These are phyloP conservation scores for Phrynocephalus versicolor DNA, from an alignment of 2,113 vertebrate species.

Conservation along the genomic window DNA sequence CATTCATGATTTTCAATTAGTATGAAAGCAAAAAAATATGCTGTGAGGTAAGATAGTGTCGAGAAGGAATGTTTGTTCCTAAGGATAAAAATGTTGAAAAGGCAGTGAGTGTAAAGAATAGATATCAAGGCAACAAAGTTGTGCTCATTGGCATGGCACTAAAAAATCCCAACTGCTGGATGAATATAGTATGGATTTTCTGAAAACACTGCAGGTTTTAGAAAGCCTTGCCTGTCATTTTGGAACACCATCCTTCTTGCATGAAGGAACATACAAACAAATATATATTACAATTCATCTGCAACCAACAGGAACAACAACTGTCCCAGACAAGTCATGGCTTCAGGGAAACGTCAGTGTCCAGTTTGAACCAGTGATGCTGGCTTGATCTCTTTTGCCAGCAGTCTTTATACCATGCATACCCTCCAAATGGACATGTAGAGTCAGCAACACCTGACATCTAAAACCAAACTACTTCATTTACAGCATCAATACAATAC, in stretches of 20 bases:
- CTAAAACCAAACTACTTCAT: too few species aligned
- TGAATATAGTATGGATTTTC: background rate
- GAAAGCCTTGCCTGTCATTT: background rate
- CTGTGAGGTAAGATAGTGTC: background rate
- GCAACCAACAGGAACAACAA: too few species aligned
- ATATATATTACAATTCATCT: too few species aligned
- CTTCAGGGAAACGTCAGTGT: too few species aligned
- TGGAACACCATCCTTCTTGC: background rate
- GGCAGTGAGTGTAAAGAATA: background rate
- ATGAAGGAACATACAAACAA: too few species aligned
- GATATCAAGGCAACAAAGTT: background rate
- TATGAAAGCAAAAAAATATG: background rate
- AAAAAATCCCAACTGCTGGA: background rate
- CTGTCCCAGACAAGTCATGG: too few species aligned
- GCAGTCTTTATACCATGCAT: too few species aligned
- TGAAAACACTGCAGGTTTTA: background rate
- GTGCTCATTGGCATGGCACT: background rate
- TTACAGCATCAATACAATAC: too few species aligned
- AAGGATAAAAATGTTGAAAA: background rate
- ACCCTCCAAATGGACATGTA: too few species aligned
- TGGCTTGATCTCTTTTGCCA: too few species aligned
- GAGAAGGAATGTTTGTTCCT: background rate
- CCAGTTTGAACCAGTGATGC: too few species aligned
- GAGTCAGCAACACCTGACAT: too few species aligned
- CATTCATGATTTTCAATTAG: background rate